phyloP scores from a whole-genome alignment of 2,797 vertebrate genomes.

The Myiotriccus ornatus region DNA sequence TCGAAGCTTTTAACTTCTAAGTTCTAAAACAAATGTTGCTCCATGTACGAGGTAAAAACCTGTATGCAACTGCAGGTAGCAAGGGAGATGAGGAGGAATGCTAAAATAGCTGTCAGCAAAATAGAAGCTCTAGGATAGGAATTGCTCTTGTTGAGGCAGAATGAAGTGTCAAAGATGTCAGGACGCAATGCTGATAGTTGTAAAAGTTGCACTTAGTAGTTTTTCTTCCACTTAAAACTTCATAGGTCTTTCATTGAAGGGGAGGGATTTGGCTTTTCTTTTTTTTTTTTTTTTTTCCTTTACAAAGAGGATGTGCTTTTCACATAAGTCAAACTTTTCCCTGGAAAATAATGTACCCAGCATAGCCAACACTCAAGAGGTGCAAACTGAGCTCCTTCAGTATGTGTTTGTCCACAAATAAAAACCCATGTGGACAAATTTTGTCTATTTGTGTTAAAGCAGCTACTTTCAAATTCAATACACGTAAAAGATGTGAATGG shows the following conservation, averaged over 20 bases:
- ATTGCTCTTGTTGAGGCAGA: not conserved
- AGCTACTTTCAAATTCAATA: not conserved
- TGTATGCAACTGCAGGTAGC: not conserved
- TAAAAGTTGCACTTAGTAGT: not conserved
- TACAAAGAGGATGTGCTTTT: not conserved
- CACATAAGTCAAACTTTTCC: not conserved
- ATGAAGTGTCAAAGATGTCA: not conserved
- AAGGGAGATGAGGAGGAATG: not conserved
- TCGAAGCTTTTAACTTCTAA: not conserved
- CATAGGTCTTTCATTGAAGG: not conserved
- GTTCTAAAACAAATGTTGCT: not conserved
- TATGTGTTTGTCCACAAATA: not conserved
- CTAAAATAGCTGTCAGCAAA: not conserved
- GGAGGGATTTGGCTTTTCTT: not conserved
- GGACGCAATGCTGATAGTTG: not conserved
- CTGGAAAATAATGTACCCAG: not conserved
- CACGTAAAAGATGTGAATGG: accelerated
- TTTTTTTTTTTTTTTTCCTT: not conserved
- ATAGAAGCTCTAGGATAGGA: not conserved
- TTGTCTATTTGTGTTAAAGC: not conserved
- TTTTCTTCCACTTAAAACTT: not conserved
- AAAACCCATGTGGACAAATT: not conserved
- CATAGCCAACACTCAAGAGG: not conserved
- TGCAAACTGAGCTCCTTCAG: not conserved
- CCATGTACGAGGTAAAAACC: not conserved